These are phyloP conservation scores for Gavialis gangeticus DNA, from an alignment of 2,113 vertebrate species.

Conservation along the genomic window DNA sequence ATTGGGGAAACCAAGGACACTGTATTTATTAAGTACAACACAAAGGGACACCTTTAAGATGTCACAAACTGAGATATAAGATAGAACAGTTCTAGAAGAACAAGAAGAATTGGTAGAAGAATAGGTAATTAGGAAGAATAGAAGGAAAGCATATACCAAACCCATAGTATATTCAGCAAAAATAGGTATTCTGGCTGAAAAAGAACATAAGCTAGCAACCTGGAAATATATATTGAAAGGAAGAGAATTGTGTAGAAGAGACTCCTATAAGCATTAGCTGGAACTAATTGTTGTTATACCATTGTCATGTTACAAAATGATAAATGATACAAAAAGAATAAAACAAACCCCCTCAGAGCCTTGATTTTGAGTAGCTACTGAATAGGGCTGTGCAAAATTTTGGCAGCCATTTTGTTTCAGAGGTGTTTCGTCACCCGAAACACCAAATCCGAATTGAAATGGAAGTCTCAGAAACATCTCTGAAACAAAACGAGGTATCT, in stretches of 20 bases:
- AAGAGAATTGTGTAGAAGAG: fast-evolving
- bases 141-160: neutral
- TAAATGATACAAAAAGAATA: too few relatives aligned
- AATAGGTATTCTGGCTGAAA: neutral
- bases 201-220: neutral
- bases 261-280: too few relatives aligned
- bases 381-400: too few relatives aligned
- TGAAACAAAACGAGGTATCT: too few relatives aligned
- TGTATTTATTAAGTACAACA: neutral
- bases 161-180: neutral
- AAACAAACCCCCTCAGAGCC: too few relatives aligned
- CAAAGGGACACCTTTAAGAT: neutral
- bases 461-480: too few relatives aligned
- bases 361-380: too few relatives aligned
- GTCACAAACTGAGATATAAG: neutral
- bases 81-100: neutral
- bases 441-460: too few relatives aligned
- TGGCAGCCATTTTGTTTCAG: too few relatives aligned
- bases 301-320: too few relatives aligned
- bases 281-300: too few relatives aligned
- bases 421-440: too few relatives aligned
- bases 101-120: neutral
- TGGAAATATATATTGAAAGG: neutral
- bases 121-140: neutral
- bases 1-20: neutral